A percentile compares a stretch with the other conserved stretches of the same genome.
Evolutionary conservation across 2,888 invertebrate species (phyloP).

Genomic region (Cheilosia pagana): DNA sequence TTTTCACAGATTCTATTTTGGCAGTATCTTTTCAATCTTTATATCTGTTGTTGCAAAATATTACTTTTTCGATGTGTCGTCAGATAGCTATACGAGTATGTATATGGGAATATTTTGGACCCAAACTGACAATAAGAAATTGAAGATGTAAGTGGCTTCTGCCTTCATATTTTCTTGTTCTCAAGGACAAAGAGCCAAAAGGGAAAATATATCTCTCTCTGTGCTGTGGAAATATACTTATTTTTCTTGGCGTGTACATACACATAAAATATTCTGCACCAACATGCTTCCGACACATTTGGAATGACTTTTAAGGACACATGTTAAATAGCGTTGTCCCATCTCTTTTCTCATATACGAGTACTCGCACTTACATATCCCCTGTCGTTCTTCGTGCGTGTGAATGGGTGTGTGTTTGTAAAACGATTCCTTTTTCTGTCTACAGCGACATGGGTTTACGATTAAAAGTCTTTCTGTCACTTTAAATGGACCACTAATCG

Average conservation of each 20-base stretch:
- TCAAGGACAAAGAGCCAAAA: slow-evolving; percentile 64
- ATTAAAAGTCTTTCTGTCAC: slow-evolving; percentile 67
- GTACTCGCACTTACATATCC: neutral
- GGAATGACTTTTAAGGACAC: slow-evolving; percentile 65
- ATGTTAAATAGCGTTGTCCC: slow-evolving; percentile 65
- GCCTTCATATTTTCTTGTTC: slow-evolving; percentile 43
- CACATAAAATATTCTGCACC: slow-evolving; percentile 51
- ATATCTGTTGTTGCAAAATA: neutral
- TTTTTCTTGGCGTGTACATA: slow-evolving; percentile 31
- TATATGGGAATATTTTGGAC: slow-evolving; percentile 5
- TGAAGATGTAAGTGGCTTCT: slow-evolving; percentile 51
- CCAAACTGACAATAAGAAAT: slow-evolving; percentile 24
- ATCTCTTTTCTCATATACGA: slow-evolving; percentile 40
- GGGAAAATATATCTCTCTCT: slow-evolving; percentile 31
- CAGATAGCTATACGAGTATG: neutral
- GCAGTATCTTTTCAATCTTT: slow-evolving; percentile 39
- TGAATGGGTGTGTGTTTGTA: slow-evolving; percentile 17
- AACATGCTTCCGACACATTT: slow-evolving; percentile 62
- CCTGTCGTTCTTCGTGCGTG: neutral
- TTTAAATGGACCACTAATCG: slow-evolving; percentile 63
- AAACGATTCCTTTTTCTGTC: slow-evolving; percentile 54
- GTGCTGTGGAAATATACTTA: slow-evolving; percentile 13
- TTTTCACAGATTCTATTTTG: slow-evolving; percentile 50
- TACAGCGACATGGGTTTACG: slow-evolving; percentile 53
- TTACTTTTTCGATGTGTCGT: slow-evolving; percentile 6